phyloP scores from a whole-genome alignment of 2,888 invertebrate genomes.

The Patella pellucida region DNA sequence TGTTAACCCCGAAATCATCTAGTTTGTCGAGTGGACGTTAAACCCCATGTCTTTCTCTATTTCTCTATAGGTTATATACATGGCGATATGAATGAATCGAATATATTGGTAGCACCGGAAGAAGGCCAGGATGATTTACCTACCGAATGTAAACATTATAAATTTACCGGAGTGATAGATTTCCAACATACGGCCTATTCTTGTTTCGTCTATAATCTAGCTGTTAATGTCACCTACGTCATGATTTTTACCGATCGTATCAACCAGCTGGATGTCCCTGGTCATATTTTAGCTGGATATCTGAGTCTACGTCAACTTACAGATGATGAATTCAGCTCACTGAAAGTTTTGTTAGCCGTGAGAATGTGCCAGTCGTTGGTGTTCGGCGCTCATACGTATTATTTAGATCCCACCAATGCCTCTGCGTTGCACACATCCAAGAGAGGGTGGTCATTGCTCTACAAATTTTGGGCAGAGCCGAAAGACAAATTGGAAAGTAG shows the following conservation, averaged over 20 bases:
- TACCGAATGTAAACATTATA: constrained; percentile 71
- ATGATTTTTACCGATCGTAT: constrained; percentile 79
- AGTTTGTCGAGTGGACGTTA: too few species aligned
- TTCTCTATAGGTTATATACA: constrained; percentile 77
- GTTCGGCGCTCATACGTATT: constrained; percentile 82
- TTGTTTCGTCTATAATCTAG: constrained; percentile 84
- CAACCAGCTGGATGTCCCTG: constrained; percentile 59
- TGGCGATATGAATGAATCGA: constrained; percentile 93
- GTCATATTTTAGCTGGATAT: constrained; percentile 84
- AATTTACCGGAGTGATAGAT: constrained; percentile 83
- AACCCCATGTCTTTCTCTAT: too few species aligned
- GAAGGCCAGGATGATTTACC: constrained; percentile 62
- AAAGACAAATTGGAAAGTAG: constrained; percentile 28
- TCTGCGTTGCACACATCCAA: constrained; percentile 81
- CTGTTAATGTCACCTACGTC: constrained; percentile 85
- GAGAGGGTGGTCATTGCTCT: constrained; percentile 61
- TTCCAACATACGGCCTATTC: constrained; percentile 85
- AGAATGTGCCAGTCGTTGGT: constrained; percentile 87
- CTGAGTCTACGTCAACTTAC: constrained; percentile 77
- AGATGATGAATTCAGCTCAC: constrained; percentile 77
- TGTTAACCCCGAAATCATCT: too few species aligned
- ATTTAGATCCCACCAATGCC: constrained; percentile 82
- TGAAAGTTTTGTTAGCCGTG: constrained; percentile 82
- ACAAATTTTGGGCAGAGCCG: constrained; percentile 45
- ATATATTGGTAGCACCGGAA: constrained; percentile 77